Conservation (phyloP, 2,888 invertebrate species). For the Drosophila neoperkinsi region DNA sequence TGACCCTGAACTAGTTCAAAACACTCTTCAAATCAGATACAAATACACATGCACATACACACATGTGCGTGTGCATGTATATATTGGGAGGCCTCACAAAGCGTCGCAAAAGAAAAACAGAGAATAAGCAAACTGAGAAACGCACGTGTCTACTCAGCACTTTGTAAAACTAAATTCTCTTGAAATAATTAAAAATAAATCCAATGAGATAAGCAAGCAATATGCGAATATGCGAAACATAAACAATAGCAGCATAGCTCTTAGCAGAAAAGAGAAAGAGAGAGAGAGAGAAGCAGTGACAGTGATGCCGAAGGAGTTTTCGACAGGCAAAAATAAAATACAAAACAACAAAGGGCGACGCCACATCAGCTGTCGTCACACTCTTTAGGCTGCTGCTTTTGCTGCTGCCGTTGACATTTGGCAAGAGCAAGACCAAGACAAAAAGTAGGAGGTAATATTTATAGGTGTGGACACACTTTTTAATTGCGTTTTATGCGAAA, state of each 20-base stretch:
- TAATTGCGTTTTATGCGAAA: slow-evolving; percentile 57
- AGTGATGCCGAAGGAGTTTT: slow-evolving; percentile 24
- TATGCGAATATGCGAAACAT: slow-evolving; percentile 18
- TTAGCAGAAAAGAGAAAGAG: slow-evolving; percentile 5
- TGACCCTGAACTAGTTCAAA: slow-evolving; percentile 75
- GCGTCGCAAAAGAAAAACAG: slow-evolving; percentile 37
- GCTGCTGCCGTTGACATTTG: slow-evolving; percentile 40
- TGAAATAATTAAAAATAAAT: slow-evolving; percentile 23
- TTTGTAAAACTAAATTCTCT: slow-evolving; percentile 17
- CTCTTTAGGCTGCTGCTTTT: slow-evolving; percentile 9
- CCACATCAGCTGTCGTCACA: slow-evolving; percentile 43
- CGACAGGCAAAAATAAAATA: slow-evolving; percentile 11
- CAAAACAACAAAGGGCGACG: slow-evolving; percentile 30
- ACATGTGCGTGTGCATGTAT: slow-evolving; percentile 6
- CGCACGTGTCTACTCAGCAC: slow-evolving; percentile 42
- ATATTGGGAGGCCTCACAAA: slow-evolving; percentile 24
- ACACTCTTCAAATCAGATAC: slow-evolving; percentile 42
- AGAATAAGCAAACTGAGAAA: slow-evolving; percentile 16
- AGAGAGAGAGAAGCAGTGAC: background rate
- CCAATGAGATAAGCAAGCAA: slow-evolving; percentile 24
- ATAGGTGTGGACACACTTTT: slow-evolving; percentile 49
- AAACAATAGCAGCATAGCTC: slow-evolving; percentile 10
- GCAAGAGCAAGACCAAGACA: slow-evolving; percentile 26
- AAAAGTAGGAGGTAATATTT: slow-evolving; percentile 19
- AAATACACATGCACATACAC: slow-evolving; percentile 14